Evolutionary conservation across 2,888 invertebrate genomes (phyloP).

Genomic region (Eupithecia vulgata): DNA sequence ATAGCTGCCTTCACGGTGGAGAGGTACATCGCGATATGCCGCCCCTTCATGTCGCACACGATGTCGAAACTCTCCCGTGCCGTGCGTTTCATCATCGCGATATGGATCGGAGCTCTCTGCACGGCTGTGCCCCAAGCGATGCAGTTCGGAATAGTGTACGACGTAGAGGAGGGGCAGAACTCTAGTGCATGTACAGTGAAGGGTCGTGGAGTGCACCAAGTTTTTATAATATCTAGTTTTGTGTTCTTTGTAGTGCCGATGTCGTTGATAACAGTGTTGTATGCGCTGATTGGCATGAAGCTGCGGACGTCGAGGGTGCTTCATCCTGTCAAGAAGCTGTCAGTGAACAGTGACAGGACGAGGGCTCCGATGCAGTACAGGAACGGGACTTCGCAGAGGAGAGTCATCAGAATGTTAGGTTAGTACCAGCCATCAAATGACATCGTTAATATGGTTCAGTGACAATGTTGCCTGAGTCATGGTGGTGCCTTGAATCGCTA

Average conservation of each 20-base stretch:
- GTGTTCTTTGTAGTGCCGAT: slow-evolving; percentile 94
- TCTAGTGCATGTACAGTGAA: slow-evolving; percentile 84
- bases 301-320: slow-evolving; percentile 86
- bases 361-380: slow-evolving; percentile 76
- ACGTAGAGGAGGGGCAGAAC: slow-evolving; percentile 74
- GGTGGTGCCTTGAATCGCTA: too few species aligned
- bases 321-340: slow-evolving; percentile 83
- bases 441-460: not conserved
- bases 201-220: slow-evolving; percentile 85
- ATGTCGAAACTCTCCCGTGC: slow-evolving; percentile 93
- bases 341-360: slow-evolving; percentile 73
- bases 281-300: slow-evolving; percentile 90
- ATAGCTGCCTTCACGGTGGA: slow-evolving; percentile 96
- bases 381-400: slow-evolving; percentile 83
- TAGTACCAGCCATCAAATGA: slow-evolving; percentile 60
- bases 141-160: slow-evolving; percentile 89
- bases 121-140: slow-evolving; percentile 91
- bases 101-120: slow-evolving; percentile 91
- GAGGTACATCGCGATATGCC: slow-evolving; percentile 93
- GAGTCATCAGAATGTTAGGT: slow-evolving; percentile 93
- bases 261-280: slow-evolving; percentile 92
- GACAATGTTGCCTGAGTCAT: not conserved
- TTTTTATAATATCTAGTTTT: slow-evolving; percentile 91
- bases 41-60: slow-evolving; percentile 92
- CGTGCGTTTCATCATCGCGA: slow-evolving; percentile 88